These are phyloP conservation scores for Ardeotis arabs DNA, from an alignment of 2,113 vertebrate genomes.

Conservation along the genomic window DNA sequence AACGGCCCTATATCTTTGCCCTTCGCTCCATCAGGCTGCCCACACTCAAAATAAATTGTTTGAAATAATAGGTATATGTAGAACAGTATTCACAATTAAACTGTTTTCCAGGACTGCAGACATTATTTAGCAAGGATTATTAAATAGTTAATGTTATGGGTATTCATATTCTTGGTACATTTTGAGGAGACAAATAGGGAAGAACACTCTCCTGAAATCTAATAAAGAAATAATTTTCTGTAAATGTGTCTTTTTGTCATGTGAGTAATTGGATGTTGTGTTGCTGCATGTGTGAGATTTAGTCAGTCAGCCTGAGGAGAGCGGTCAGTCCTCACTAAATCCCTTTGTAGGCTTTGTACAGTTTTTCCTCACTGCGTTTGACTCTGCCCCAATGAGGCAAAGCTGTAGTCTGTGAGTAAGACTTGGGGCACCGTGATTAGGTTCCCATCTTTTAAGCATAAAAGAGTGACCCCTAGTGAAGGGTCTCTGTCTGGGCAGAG, in stretches of 20 bases:
- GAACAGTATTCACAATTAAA: not conserved
- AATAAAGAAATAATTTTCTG: not conserved
- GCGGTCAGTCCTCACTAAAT: not conserved
- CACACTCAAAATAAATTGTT: not conserved
- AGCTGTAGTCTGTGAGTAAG: not conserved
- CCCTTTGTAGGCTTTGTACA: not conserved
- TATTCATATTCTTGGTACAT: not conserved
- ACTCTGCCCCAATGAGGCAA: not conserved
- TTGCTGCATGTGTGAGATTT: not conserved
- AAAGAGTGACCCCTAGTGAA: not conserved
- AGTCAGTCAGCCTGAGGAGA: not conserved
- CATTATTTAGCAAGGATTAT: not conserved
- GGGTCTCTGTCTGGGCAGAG: not conserved
- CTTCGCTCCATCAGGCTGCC: not conserved
- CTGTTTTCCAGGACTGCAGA: not conserved
- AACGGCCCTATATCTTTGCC: not conserved
- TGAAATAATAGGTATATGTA: not conserved
- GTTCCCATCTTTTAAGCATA: not conserved
- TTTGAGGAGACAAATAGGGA: not conserved
- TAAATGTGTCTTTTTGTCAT: not conserved
- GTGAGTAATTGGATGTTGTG: not conserved
- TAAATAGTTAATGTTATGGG: not conserved
- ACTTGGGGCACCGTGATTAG: accelerated
- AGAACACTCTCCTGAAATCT: not conserved
- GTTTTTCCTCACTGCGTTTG: accelerated